These are phyloP conservation scores for Lutraria lutraria DNA, from an alignment of 2,888 invertebrate species.

Conservation along the genomic window DNA sequence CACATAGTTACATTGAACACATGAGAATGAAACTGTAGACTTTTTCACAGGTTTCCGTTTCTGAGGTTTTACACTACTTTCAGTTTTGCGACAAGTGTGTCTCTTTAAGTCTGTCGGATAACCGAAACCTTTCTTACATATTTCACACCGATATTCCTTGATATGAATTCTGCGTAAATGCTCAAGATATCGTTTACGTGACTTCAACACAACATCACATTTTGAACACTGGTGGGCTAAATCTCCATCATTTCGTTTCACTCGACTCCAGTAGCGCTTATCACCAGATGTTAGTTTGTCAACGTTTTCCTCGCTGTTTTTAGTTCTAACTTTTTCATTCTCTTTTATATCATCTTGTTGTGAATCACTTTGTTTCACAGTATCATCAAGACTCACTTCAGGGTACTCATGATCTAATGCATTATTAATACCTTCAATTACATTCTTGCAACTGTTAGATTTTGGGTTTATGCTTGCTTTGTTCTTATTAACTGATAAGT, in stretches of 20 bases:
- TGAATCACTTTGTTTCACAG: not conserved
- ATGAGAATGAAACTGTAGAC: slow-evolving; percentile 16
- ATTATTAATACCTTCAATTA: not conserved
- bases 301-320: not conserved
- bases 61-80: slow-evolving; percentile 23
- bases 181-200: slow-evolving; percentile 63
- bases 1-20: slow-evolving; percentile 73
- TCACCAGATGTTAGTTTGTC: slow-evolving; percentile 51
- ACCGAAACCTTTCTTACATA: slow-evolving; percentile 64
- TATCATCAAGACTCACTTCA: not conserved
- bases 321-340: not conserved
- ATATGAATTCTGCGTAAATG: slow-evolving; percentile 63
- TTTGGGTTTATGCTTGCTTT: not conserved
- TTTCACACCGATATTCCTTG: slow-evolving; percentile 59
- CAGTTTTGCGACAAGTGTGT: slow-evolving; percentile 53
- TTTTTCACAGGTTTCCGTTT: slow-evolving; percentile 45
- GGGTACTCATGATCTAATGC: not conserved
- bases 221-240: slow-evolving; percentile 53
- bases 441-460: not conserved
- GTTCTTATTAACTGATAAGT: not conserved
- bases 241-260: slow-evolving; percentile 53
- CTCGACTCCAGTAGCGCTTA: slow-evolving; percentile 60
- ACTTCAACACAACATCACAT: slow-evolving; percentile 61
- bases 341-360: not conserved
- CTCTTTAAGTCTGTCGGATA: slow-evolving; percentile 67